A percentile compares a stretch with the other conserved stretches of the same genome.
phyloP scores from a whole-genome alignment of 2,113 vertebrate species.

The Istiophorus platypterus region DNA sequence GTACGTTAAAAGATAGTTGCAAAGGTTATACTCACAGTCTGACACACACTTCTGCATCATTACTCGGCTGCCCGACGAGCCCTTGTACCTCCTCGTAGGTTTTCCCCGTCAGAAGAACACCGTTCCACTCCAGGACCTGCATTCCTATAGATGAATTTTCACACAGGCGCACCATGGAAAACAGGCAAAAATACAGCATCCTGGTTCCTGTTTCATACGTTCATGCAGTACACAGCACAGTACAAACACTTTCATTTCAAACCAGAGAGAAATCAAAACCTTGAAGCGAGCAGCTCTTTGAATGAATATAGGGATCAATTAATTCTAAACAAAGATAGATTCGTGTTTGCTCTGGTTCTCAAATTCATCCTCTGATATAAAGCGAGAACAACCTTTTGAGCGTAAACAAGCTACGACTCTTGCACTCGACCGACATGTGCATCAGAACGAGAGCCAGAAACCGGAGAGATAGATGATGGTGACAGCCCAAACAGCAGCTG shows the following conservation, averaged over 20 bases:
- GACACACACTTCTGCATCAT: slow-evolving; percentile 98
- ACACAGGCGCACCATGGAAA: slow-evolving; percentile 5
- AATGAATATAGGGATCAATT: background rate
- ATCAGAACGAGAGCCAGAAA: slow-evolving; percentile 18
- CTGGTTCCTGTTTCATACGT: background rate
- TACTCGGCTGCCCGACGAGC: slow-evolving; percentile 91
- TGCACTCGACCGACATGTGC: slow-evolving; percentile 20
- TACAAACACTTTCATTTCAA: slow-evolving; percentile 2
- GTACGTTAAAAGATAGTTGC: background rate
- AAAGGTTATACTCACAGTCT: slow-evolving; percentile 94
- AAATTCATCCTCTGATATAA: slow-evolving; percentile 7
- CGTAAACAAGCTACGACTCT: slow-evolving; percentile 25
- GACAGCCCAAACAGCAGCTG: slow-evolving; percentile 46
- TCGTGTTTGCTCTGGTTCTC: background rate
- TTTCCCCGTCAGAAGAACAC: slow-evolving; percentile 91
- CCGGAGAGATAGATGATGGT: slow-evolving; percentile 24
- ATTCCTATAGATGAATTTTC: slow-evolving; percentile 87
- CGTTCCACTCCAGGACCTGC: slow-evolving; percentile 99
- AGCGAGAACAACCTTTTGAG: background rate
- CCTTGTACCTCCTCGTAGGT: slow-evolving; percentile 98
- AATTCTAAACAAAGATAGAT: background rate
- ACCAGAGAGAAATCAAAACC: slow-evolving; percentile 21
- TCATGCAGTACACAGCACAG: background rate
- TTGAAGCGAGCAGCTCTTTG: background rate
- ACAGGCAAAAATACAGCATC: background rate